Evolutionary conservation across 2,888 invertebrate genomes (phyloP), one percentile per base, ranked within the genome.

Genomic region (Synergus laeviventris): DNA sequence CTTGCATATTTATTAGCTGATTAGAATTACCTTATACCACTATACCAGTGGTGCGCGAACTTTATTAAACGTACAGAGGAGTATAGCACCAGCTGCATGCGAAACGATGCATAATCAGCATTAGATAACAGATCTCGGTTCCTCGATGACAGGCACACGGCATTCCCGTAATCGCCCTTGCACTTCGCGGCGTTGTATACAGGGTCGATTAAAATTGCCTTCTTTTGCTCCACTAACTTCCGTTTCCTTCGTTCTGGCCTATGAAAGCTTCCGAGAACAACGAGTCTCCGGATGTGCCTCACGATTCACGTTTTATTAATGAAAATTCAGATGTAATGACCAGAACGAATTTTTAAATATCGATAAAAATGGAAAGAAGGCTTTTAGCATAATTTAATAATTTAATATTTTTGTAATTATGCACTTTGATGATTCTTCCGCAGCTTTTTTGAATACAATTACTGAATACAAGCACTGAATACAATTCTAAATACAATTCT

Each of bases 81-180:
- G 76, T 78, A 79, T 81, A 78, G 73, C 79, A 76, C 81, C 82
- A 82, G 80, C 81, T 81, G 82, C 84, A 82, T 79, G 80, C 80
- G 79, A 83, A 80, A 82, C 83, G 82, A 81, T 83, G 84, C 86
- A 86, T 88, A 88, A 88, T 88, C 87, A 87, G 84, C 83, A 83
- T 85, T 83, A 85, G 88, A 88, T 88, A 88, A 82, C 82, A 84
- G 86, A 88, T 87, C 88, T 88, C 84, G 85, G 81, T 85, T 81
- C 84, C 86, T 86, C 88, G 88, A 89, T 89, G 88, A 88, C 87
- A 87, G 87, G 87, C 87, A 85, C 85, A 86, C 79, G 84, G 86
- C 85, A 86, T 87, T 82, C 85, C 78, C 74, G 78, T 82, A 82
- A 82, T 80, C 80, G 79, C 78, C 78, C 62, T 56, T 77, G 74